Percentiles rank a stretch among this genome's conserved stretches.
Evolutionary conservation across 2,888 invertebrate genomes (phyloP).

Genomic region (Drosophila heteroneura): DNA sequence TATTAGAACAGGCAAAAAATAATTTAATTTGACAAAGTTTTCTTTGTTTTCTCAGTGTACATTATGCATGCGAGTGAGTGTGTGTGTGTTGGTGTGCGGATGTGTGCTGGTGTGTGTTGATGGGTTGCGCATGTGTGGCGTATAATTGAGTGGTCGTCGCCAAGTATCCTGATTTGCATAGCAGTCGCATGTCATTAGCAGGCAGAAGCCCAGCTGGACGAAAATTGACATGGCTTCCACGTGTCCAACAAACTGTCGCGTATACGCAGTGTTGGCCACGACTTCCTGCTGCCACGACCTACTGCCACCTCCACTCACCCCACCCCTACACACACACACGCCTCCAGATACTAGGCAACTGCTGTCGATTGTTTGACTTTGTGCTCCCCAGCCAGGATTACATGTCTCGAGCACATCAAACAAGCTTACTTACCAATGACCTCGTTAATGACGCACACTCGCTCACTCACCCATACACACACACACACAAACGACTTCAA

Average conservation of each 20-base stretch:
- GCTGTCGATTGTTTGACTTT: constrained; percentile 66
- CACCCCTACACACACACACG: constrained; percentile 3
- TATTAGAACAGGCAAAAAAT: neutral
- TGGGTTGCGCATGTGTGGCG: constrained; percentile 52
- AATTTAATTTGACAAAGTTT: neutral
- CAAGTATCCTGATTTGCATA: constrained; percentile 77
- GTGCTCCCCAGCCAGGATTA: constrained; percentile 57
- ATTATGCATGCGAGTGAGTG: constrained; percentile 1
- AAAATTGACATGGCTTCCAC: constrained; percentile 65
- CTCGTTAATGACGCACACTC: constrained; percentile 77
- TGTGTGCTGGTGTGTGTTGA: constrained; percentile 6
- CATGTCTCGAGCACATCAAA: constrained; percentile 81
- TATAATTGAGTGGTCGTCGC: constrained; percentile 78
- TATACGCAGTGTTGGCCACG: constrained; percentile 60
- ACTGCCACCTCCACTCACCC: neutral
- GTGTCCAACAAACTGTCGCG: constrained; percentile 58
- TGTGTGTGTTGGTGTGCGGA: neutral
- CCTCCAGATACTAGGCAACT: constrained; percentile 20
- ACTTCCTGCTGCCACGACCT: neutral
- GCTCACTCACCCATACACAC: constrained; percentile 21
- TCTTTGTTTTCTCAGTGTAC: neutral
- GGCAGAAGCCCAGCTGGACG: constrained; percentile 44
- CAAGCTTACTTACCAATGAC: constrained; percentile 81
- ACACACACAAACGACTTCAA: neutral
- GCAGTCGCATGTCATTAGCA: constrained; percentile 77